Evolutionary conservation across 2,888 invertebrate genomes (phyloP).

Genomic region (Chorisops tibialis): DNA sequence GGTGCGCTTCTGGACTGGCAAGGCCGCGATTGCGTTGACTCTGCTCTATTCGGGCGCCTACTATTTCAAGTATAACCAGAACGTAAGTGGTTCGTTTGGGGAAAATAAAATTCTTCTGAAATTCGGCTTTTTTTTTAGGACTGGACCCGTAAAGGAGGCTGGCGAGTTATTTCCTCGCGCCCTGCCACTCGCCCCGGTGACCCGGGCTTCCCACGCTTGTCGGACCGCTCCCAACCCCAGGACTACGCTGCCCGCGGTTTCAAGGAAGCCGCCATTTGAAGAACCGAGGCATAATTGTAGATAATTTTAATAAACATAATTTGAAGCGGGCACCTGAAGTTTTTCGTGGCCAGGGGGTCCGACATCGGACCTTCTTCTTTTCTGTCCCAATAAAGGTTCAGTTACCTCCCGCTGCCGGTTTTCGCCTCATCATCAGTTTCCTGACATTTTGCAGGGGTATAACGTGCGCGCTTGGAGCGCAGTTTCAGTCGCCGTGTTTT

Average conservation of each 20-base stretch:
- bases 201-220: constrained; percentile 62
- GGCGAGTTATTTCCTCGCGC: constrained; percentile 61
- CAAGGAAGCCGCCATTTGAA: constrained; percentile 59
- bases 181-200: constrained; percentile 64
- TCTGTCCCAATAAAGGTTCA: constrained; percentile 4
- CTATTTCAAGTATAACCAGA: constrained; percentile 77
- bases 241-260: constrained; percentile 75
- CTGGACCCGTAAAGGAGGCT: constrained; percentile 75
- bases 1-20: constrained; percentile 63
- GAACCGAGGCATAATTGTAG: neutral
- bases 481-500: neutral
- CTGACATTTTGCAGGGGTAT: neutral
- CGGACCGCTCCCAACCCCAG: constrained; percentile 56
- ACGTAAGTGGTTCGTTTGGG: constrained; percentile 57
- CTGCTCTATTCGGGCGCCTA: constrained; percentile 61
- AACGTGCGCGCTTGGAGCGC: neutral
- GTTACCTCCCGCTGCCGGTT: neutral
- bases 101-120: neutral
- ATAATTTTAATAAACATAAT: constrained; percentile 13
- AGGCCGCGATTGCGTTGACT: constrained; percentile 55
- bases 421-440: no score
- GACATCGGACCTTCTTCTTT: no score
- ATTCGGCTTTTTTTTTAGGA: constrained; percentile 54
- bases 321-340: neutral
- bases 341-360: neutral